phyloP scores from a whole-genome alignment of 1,140 invertebrate genomes.

The Colletes latitarsis region DNA sequence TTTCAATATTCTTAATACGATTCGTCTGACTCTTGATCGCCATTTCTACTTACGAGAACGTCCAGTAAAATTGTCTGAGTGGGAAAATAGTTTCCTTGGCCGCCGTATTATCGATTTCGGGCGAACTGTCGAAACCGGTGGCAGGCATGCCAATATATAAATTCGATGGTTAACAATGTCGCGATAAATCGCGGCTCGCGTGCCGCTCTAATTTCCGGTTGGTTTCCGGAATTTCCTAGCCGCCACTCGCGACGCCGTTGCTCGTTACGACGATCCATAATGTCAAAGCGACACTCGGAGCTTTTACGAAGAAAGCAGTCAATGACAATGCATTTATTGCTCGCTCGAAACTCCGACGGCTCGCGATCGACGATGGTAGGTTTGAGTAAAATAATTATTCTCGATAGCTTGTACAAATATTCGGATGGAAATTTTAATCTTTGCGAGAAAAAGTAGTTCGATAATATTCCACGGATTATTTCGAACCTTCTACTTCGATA shows the following conservation, averaged over 20 bases:
- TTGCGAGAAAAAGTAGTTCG: too few relatives aligned
- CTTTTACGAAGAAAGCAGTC: background rate
- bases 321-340: background rate
- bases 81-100: background rate
- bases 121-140: background rate
- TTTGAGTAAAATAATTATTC: too few relatives aligned
- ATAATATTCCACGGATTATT: too few relatives aligned
- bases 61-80: background rate
- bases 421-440: too few relatives aligned
- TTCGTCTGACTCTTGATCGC: too few relatives aligned
- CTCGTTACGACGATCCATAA: constrained; percentile 15
- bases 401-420: too few relatives aligned
- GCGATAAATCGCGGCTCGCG: constrained; percentile 36
- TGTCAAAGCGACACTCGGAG: constrained; percentile 13
- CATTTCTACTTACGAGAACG: too few relatives aligned
- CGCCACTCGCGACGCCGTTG: constrained; percentile 29
- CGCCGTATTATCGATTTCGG: constrained; percentile 45
- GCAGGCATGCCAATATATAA: constrained; percentile 13
- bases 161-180: constrained; percentile 52
- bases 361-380: too few relatives aligned
- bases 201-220: constrained; percentile 37
- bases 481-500: too few relatives aligned
- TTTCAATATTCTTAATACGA: too few relatives aligned
- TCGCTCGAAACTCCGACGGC: too few relatives aligned
- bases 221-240: constrained; percentile 27